phyloP scores from a whole-genome alignment of 2,797 vertebrate species.

The Danio choprae region DNA sequence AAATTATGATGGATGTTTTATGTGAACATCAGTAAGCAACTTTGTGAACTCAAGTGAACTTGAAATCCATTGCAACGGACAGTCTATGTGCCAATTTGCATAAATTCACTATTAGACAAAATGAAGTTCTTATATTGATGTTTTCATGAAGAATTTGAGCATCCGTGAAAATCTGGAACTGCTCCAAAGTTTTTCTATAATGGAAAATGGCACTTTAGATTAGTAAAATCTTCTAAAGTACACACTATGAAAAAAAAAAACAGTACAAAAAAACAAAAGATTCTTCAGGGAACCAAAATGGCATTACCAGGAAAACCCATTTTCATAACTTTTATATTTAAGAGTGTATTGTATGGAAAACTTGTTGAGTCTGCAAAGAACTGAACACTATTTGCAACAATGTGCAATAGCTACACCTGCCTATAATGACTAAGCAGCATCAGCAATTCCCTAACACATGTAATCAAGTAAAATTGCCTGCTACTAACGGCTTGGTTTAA shows the following conservation, averaged over 20 bases:
- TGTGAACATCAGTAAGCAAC: background rate
- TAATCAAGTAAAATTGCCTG: conserved; percentile 47
- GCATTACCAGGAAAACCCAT: too few relatives aligned
- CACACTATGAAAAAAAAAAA: too few relatives aligned
- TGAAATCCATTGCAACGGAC: background rate
- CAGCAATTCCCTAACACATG: background rate
- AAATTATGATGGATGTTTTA: conserved; percentile 5
- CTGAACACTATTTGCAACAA: background rate
- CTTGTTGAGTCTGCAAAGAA: background rate
- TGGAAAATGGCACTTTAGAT: too few relatives aligned
- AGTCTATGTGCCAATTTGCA: background rate
- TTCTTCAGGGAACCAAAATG: too few relatives aligned
- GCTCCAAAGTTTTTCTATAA: too few relatives aligned
- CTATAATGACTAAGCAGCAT: background rate
- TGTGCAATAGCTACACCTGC: too few relatives aligned
- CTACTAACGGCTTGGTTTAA: conserved; percentile 73
- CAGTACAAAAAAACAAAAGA: too few relatives aligned
- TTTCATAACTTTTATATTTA: too few relatives aligned
- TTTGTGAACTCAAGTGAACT: background rate
- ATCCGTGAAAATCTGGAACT: too few relatives aligned
- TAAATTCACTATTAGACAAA: background rate
- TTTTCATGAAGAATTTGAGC: too few relatives aligned
- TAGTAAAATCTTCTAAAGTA: too few relatives aligned
- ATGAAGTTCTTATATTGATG: too few relatives aligned
- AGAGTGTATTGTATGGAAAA: background rate